Evolutionary conservation across 2,113 vertebrate species (phyloP).

Genomic region (Lamprotornis superbus): DNA sequence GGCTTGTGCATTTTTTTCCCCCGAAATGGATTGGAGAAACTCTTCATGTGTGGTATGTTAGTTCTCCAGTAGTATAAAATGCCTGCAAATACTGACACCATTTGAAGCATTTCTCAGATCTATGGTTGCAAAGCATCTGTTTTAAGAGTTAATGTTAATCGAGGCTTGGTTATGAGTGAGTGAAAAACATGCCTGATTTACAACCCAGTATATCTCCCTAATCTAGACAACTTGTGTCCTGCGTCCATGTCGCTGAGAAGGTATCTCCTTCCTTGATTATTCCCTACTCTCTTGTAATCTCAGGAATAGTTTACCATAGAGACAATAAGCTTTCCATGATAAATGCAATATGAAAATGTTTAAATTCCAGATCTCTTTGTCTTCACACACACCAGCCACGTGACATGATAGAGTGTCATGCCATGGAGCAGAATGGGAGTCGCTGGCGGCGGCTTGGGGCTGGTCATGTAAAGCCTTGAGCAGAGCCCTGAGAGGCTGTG

Average conservation of each 20-base stretch:
- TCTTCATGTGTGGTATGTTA: neutral
- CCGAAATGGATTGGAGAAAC: neutral
- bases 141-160: conserved; percentile 37
- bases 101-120: neutral
- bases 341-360: neutral
- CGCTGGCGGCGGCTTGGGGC: neutral
- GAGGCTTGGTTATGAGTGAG: neutral
- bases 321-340: neutral
- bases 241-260: neutral
- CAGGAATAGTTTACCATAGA: neutral
- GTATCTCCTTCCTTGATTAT: neutral
- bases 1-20: neutral
- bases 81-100: neutral
- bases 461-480: conserved; percentile 4
- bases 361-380: neutral
- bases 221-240: neutral
- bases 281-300: neutral
- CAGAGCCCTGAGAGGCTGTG: neutral
- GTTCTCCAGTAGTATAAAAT: neutral
- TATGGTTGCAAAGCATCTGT: neutral
- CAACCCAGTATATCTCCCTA: neutral
- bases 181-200: neutral
- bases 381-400: neutral
- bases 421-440: neutral
- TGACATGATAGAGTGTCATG: neutral